phyloP scores from a whole-genome alignment of 1,140 invertebrate species.

The Bursaphelenchus mucronatus region DNA sequence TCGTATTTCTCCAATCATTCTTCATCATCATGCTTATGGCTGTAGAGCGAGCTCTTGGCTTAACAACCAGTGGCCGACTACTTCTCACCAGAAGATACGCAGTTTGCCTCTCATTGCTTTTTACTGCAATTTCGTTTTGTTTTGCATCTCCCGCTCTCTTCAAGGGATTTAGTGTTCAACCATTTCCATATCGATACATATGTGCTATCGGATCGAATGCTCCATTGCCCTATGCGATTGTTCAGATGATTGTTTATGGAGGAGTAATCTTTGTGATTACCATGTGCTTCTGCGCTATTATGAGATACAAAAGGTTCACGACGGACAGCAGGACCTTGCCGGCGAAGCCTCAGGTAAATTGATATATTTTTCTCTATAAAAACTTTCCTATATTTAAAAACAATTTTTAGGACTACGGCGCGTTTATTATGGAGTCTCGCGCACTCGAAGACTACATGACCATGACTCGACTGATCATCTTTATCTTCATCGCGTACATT shows the following conservation, averaged over 20 bases:
- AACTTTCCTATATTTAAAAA: slow-evolving; percentile 8
- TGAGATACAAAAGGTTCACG: slow-evolving; percentile 31
- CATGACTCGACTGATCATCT: slow-evolving; percentile 35
- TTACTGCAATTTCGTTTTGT: slow-evolving; percentile 27
- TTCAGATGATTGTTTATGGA: slow-evolving; percentile 42
- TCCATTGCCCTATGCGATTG: slow-evolving; percentile 37
- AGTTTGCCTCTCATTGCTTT: slow-evolving; percentile 22
- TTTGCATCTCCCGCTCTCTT: slow-evolving; percentile 35
- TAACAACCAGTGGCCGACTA: slow-evolving; percentile 32
- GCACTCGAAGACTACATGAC: slow-evolving; percentile 39
- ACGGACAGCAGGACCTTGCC: slow-evolving; percentile 32
- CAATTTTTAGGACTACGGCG: slow-evolving; percentile 21
- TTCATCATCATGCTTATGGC: slow-evolving; percentile 36
- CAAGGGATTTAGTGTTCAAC: slow-evolving; percentile 25
- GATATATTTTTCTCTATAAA: neutral
- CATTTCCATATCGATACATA: slow-evolving; percentile 35
- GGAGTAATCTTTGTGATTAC: slow-evolving; percentile 39
- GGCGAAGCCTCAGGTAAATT: slow-evolving; percentile 31
- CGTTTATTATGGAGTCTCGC: slow-evolving; percentile 44
- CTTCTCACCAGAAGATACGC: slow-evolving; percentile 34
- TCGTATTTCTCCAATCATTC: slow-evolving; percentile 30
- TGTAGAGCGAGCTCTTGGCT: slow-evolving; percentile 41
- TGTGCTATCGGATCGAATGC: slow-evolving; percentile 44
- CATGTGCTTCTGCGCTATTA: slow-evolving; percentile 43
- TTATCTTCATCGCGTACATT: slow-evolving; percentile 35